Conservation (phyloP, 1,140 invertebrate species). For the Diorhabda sublineata region DNA sequence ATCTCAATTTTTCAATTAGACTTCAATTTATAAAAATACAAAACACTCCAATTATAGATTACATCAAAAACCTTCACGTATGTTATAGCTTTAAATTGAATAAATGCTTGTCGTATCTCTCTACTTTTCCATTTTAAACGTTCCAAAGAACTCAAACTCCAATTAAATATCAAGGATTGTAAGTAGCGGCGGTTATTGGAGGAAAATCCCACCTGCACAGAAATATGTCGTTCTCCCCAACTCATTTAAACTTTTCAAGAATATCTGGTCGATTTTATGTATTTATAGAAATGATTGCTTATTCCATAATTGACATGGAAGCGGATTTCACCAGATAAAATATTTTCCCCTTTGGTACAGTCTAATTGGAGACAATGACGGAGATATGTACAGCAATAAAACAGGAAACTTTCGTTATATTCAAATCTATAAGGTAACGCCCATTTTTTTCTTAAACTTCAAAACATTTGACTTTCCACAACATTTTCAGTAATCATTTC, state of each 20-base stretch:
- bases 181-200: neutral
- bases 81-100: neutral
- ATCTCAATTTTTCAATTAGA: neutral
- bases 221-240: slow-evolving; percentile 12
- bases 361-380: slow-evolving; percentile 24
- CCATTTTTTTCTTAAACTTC: no score
- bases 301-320: slow-evolving; percentile 23
- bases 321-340: slow-evolving; percentile 25
- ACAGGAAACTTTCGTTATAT: no score
- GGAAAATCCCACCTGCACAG: slow-evolving; percentile 16
- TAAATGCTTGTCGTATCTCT: neutral
- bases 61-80: neutral
- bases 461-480: no score
- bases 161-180: slow-evolving; percentile 18
- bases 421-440: no score
- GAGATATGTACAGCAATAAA: neutral
- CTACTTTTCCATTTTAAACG: neutral
- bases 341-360: slow-evolving; percentile 23
- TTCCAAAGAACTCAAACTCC: slow-evolving; percentile 9
- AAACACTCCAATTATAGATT: neutral
- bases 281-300: slow-evolving; percentile 8
- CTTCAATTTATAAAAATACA: neutral
- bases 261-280: slow-evolving; percentile 9
- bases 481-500: no score
- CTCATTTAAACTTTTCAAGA: slow-evolving; percentile 17